Conservation (phyloP, 2,797 vertebrate species). For the Sebastes paucispinis region DNA sequence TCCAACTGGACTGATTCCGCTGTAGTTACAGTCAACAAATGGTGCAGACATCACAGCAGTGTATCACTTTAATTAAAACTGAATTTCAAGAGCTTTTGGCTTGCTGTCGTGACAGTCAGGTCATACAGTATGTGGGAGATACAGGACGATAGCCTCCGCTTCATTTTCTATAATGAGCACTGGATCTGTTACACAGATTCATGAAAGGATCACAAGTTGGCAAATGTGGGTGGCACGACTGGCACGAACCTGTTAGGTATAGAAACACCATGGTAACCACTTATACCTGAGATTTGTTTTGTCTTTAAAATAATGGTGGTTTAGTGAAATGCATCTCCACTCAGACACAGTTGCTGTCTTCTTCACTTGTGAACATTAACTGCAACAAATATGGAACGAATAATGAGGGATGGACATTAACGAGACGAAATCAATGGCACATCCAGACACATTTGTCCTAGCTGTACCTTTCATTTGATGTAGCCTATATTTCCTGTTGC, state of each 20-base stretch:
- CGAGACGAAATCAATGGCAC: neutral
- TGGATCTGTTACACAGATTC: neutral
- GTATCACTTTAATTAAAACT: neutral
- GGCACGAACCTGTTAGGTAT: neutral
- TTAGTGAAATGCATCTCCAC: neutral
- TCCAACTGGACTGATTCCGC: neutral
- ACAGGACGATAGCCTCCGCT: neutral
- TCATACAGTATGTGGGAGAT: neutral
- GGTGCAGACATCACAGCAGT: neutral
- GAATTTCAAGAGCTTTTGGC: neutral
- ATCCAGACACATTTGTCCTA: neutral
- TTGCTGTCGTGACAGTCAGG: neutral
- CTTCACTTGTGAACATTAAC: neutral
- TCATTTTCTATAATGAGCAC: neutral
- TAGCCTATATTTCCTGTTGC: neutral
- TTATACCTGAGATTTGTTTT: neutral
- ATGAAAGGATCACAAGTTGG: neutral
- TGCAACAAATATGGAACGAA: neutral
- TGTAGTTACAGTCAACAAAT: neutral
- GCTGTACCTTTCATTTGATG: neutral
- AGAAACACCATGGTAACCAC: neutral
- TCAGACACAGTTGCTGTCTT: neutral
- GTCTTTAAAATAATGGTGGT: neutral
- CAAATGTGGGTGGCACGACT: neutral
- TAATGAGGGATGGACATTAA: neutral